phyloP scores from a whole-genome alignment of 2,797 vertebrate genomes.

The Phoebastria nigripes region DNA sequence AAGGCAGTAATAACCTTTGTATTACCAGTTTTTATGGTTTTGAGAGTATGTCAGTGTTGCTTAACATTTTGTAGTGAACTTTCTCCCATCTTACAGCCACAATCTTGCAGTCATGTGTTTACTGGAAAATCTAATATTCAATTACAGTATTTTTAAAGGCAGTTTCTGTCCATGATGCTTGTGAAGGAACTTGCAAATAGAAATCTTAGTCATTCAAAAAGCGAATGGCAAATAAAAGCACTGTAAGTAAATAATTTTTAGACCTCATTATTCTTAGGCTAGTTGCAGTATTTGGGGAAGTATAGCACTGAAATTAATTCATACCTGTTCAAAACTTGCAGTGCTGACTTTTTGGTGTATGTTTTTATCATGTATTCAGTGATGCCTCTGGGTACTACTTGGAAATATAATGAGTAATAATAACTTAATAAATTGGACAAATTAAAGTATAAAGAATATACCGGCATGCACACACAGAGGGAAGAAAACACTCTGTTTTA shows the following conservation, averaged over 20 bases:
- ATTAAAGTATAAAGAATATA: background rate
- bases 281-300: background rate
- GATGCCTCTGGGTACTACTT: background rate
- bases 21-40: background rate
- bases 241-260: background rate
- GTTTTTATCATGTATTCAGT: background rate
- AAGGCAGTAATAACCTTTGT: background rate
- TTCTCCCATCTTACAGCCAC: background rate
- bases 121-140: background rate
- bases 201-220: background rate
- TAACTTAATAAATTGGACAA: background rate
- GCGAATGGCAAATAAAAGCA: background rate
- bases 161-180: background rate
- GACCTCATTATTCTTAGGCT: background rate
- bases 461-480: background rate
- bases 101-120: background rate
- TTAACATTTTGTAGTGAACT: background rate
- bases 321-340: background rate
- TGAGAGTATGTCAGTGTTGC: background rate
- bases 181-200: background rate
- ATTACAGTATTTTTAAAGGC: background rate
- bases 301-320: background rate
- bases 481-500: background rate
- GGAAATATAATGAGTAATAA: background rate
- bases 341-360: background rate